Percentiles rank a stretch among this genome's conserved stretches.
phyloP scores from a whole-genome alignment of 2,888 invertebrate genomes.

The Mycalesis mineus region DNA sequence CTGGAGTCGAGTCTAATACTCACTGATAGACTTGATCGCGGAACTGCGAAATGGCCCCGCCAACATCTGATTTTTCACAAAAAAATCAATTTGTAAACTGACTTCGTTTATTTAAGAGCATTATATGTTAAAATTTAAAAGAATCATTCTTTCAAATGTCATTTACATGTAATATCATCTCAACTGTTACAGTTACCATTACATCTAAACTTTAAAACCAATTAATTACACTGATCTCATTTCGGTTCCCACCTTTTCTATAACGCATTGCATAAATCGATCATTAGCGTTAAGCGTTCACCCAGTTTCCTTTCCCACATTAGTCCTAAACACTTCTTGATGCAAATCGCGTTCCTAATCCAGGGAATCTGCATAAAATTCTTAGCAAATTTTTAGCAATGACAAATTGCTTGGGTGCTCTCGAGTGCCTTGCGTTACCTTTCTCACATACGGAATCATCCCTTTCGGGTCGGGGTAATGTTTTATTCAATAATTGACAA shows the following conservation, averaged over 20 bases:
- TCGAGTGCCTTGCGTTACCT: slow-evolving; percentile 32
- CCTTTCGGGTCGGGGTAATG: slow-evolving; percentile 45
- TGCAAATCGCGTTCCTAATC: slow-evolving; percentile 48
- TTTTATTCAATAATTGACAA: slow-evolving; percentile 70
- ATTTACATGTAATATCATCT: no score
- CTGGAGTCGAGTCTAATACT: no score
- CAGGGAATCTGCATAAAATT: slow-evolving; percentile 49
- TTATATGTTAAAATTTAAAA: no score
- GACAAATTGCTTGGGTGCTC: slow-evolving; percentile 55
- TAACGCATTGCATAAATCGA: slow-evolving; percentile 13
- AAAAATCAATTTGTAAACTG: no score
- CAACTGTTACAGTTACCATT: no score
- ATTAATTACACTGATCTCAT: background rate
- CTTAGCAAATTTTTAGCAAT: slow-evolving; percentile 52
- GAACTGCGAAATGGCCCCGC: no score
- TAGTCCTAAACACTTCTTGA: slow-evolving; percentile 33
- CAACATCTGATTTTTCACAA: no score
- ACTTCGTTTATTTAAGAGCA: no score
- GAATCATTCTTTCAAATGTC: no score
- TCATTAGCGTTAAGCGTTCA: slow-evolving; percentile 10
- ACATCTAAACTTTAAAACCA: background rate
- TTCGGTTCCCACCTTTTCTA: slow-evolving; percentile 3
- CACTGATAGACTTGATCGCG: no score
- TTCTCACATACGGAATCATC: slow-evolving; percentile 68
- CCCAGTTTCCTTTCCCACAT: slow-evolving; percentile 31